Evolutionary conservation across 1,140 invertebrate species (phyloP).

Genomic region (Zaprionus gabonicus): DNA sequence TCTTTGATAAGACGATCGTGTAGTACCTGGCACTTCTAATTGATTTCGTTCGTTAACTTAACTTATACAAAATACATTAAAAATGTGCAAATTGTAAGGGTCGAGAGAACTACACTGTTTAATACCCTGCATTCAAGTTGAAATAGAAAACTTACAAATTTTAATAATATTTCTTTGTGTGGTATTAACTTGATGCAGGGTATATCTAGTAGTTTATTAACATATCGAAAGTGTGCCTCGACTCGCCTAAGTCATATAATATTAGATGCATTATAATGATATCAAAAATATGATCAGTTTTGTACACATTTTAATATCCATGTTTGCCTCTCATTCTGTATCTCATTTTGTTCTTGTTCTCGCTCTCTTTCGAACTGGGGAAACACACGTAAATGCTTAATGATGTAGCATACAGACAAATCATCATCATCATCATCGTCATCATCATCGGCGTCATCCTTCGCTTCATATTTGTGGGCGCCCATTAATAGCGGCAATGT

Average conservation of each 20-base stretch:
- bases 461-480: slow-evolving; percentile 74
- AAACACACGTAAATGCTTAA: slow-evolving; percentile 22
- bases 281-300: background rate
- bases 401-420: slow-evolving; percentile 67
- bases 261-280: too few species aligned
- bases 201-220: background rate
- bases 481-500: slow-evolving; percentile 42
- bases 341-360: slow-evolving; percentile 58
- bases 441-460: slow-evolving; percentile 44
- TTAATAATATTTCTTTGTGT: too few species aligned
- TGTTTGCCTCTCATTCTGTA: slow-evolving; percentile 34
- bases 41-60: slow-evolving; percentile 6
- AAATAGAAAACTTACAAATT: too few species aligned
- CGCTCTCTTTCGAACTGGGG: slow-evolving; percentile 38
- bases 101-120: background rate
- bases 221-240: background rate
- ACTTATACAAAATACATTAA: background rate
- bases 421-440: slow-evolving; percentile 47
- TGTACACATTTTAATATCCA: slow-evolving; percentile 5
- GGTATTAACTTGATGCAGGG: background rate
- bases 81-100: background rate
- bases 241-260: too few species aligned
- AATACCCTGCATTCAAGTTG: background rate
- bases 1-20: slow-evolving; percentile 23
- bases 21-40: slow-evolving; percentile 16